Base-by-base conservation (phyloP, 2,888 invertebrate genomes). In the Drosophila affinis region DNA sequence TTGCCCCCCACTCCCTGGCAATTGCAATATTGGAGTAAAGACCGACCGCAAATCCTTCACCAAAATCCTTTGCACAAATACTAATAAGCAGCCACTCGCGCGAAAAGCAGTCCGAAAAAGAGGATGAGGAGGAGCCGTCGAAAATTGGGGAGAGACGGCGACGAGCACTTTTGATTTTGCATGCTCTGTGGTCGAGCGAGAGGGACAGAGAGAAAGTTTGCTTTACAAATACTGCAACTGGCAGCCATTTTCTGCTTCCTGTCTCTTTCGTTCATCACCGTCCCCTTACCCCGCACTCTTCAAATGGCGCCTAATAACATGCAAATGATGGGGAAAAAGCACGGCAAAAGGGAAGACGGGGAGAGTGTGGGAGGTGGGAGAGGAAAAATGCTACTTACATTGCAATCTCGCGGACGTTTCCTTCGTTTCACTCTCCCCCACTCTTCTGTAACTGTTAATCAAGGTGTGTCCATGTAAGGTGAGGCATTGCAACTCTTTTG, bases 271-370 rank as follows among this genome's bases (percentile, higher is more conserved):
- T 12, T 7, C 27, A 27, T 9, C 29, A 7, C 9, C 2, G 29
- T 2, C 27, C 54, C 53, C 27, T 32, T 51, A n/a, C 34, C 24
- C 4, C 24, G 0, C 27, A 6, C 49, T 17, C 45, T 54, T 47
- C 52, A 72, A 72, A 72, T 47, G 62, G 18, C 52, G 72, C 76
- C 76, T 81, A 84, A 84, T 84, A 84, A 83, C 79, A 86, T 84
- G 84, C 81, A 84, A 84, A 84, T 84, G 79, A 83, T 84, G 84
- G 76, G 76, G 79, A 72, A 86, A 86, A 78, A 78, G 74, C 75
- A 55, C 14, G 49, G 57, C 24, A 51, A 71, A 62, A 72, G 18
- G 29, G 3, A 39, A 39, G 14, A 7, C 39, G 14, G 2, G 39
- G n/a, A n/a, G 14, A 14, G 39, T 6, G 39, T 1, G 3, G 34